Conservation (phyloP, 2,888 invertebrate species). For the Cantharis rufa region DNA sequence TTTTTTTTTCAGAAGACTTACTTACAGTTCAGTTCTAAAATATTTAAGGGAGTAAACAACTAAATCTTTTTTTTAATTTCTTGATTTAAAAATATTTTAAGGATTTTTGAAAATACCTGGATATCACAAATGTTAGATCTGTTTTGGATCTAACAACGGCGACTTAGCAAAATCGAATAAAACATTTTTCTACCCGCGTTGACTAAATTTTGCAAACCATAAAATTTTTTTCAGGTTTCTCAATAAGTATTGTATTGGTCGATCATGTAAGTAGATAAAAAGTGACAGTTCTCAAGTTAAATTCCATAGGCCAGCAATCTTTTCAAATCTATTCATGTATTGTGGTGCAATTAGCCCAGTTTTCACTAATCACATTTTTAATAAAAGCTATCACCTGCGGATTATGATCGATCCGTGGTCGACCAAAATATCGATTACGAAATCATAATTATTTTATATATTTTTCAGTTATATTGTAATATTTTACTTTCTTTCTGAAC, state of each 20-base stretch:
- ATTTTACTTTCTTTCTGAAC: background rate
- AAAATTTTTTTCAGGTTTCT: background rate
- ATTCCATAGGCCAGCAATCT: background rate
- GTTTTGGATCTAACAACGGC: too few relatives aligned
- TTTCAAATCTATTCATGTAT: background rate
- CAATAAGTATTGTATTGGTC: background rate
- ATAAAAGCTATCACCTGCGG: background rate
- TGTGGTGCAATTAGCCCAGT: background rate
- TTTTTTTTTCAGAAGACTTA: too few relatives aligned
- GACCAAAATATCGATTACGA: background rate
- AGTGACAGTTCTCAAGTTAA: background rate
- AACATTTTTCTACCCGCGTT: too few relatives aligned
- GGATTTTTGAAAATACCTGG: too few relatives aligned
- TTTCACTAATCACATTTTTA: background rate
- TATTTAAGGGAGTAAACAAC: too few relatives aligned
- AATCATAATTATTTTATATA: background rate
- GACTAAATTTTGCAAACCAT: too few relatives aligned
- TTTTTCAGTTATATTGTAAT: background rate
- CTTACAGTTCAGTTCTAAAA: too few relatives aligned
- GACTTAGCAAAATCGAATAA: too few relatives aligned
- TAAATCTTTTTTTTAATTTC: too few relatives aligned
- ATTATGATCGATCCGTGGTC: background rate
- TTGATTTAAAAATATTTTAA: too few relatives aligned
- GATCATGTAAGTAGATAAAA: background rate
- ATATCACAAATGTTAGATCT: too few relatives aligned